Base-by-base conservation (phyloP, 2,797 vertebrate species). In the Rachycentron canadum region DNA sequence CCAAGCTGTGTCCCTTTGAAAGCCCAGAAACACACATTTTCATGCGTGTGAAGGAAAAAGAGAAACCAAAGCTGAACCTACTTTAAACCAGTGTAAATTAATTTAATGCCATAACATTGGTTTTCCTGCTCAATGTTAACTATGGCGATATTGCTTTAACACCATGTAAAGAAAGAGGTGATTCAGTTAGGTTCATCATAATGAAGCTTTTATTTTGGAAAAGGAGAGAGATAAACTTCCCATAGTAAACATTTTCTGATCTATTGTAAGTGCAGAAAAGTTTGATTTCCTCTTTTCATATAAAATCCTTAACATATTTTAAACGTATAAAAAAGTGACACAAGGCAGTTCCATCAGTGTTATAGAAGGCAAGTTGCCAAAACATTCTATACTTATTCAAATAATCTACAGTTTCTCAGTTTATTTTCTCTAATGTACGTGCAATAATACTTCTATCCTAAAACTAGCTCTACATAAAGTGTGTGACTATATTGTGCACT, bases 271-370 rank as follows among this genome's bases (percentile, higher is more conserved):
- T 94, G 94, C 92, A 94, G 93, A 94, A 95, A 94, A 92, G 87
- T 89, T 88, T 84, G 53, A 84, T 86, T 88, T 89, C 64, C 88
- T 87, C 43, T 87, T 90, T 91, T 87, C 67, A 89, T 95, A 94
- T 93, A 94, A 95, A 96, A 95, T 93, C 91, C 89, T 89, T 91
- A 91, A 91, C 82, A 84, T 91, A 89, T 85, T 87, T 93, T 91
- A 88, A 92, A 93, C 70, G 90, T 95, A 95, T 95, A 95, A 94
- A 95, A 94, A 95, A 93, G 92, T 94, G 93, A 94, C 93, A 95
- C 94, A 94, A 94, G 94, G 95, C 94, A 94, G 90, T 92, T 93
- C 86, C 90, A 89, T 94, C 93, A 92, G 93, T 93, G 90, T 92
- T 94, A 94, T 89, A 91, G 94, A 95, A 94, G 94, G 94, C 94